These are phyloP conservation scores for Trochalopteron elliotii DNA, from an alignment of 2,113 vertebrate genomes.

Conservation along the genomic window DNA sequence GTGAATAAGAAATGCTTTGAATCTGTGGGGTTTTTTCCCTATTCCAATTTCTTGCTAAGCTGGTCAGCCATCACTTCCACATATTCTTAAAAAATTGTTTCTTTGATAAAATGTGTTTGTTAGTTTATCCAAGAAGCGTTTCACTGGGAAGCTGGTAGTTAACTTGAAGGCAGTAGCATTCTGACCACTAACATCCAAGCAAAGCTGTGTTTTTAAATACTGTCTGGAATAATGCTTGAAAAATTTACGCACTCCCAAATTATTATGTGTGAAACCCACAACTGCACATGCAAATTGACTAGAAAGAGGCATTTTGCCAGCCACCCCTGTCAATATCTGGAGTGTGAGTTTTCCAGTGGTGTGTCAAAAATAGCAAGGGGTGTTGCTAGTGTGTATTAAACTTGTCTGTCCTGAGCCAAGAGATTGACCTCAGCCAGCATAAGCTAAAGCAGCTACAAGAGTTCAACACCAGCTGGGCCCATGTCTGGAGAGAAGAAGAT, in stretches of 20 bases:
- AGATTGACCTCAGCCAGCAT: not conserved
- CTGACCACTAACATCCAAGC: not conserved
- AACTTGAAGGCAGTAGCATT: conserved; percentile 5
- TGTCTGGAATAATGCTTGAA: conserved; percentile 27
- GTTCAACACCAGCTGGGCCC: conserved; percentile 26
- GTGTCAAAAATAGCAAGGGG: conserved; percentile 46
- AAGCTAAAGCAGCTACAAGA: not conserved
- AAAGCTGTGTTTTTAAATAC: conserved; percentile 37
- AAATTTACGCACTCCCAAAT: conserved; percentile 44
- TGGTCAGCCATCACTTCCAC: not conserved
- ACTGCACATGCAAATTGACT: conserved; percentile 56
- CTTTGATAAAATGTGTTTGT: not conserved
- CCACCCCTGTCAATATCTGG: conserved; percentile 3
- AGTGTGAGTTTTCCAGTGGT: conserved; percentile 47
- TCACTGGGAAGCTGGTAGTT: not conserved
- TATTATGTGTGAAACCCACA: conserved; percentile 63
- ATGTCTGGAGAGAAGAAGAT: not conserved
- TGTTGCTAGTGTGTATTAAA: not conserved
- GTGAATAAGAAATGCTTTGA: not conserved
- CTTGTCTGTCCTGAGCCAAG: conserved; percentile 28
- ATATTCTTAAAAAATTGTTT: not conserved
- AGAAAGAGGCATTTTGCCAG: conserved; percentile 28
- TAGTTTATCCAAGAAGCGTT: not conserved
- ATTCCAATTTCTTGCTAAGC: not conserved
- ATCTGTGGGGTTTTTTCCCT: not conserved